Evolutionary conservation across 2,888 invertebrate species (phyloP).

Genomic region (Drosophila siamana): DNA sequence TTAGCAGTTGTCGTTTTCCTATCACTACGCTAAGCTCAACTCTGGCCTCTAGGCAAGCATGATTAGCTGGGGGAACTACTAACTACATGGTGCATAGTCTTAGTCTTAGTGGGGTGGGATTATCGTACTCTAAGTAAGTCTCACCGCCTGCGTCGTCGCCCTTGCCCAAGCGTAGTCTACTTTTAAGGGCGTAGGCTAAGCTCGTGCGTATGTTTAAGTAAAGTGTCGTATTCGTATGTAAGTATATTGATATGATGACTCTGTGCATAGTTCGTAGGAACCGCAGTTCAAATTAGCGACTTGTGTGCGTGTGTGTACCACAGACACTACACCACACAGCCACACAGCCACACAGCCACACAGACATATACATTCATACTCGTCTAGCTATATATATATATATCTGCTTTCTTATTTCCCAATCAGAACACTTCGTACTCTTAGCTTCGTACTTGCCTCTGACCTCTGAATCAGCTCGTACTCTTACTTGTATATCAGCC

Average conservation of each 20-base stretch:
- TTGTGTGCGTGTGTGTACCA: constrained; percentile 32
- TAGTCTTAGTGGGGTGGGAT: neutral
- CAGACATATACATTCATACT: constrained; percentile 25
- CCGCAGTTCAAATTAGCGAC: constrained; percentile 52
- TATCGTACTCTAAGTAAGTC: constrained; percentile 8
- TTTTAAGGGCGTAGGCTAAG: neutral
- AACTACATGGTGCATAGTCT: neutral
- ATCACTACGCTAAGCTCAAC: neutral
- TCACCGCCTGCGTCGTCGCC: neutral
- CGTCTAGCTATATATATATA: constrained; percentile 20
- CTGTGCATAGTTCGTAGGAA: constrained; percentile 43
- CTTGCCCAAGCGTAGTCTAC: neutral
- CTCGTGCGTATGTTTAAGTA: constrained; percentile 19
- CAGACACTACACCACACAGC: constrained; percentile 12
- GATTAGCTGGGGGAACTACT: constrained; percentile 22
- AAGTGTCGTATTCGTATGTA: constrained; percentile 27
- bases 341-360: constrained; percentile 13
- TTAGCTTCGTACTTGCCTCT: constrained; percentile 73
- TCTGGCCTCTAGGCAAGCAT: constrained; percentile 29
- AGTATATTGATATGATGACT: constrained; percentile 23
- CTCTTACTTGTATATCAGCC: constrained; percentile 47
- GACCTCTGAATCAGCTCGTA: constrained; percentile 41
- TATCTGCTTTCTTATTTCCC: constrained; percentile 67
- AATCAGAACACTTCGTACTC: constrained; percentile 45
- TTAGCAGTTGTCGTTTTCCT: constrained; percentile 6